Evolutionary conservation across 2,113 vertebrate species (phyloP).

Genomic region (Eupsittula cactorum): DNA sequence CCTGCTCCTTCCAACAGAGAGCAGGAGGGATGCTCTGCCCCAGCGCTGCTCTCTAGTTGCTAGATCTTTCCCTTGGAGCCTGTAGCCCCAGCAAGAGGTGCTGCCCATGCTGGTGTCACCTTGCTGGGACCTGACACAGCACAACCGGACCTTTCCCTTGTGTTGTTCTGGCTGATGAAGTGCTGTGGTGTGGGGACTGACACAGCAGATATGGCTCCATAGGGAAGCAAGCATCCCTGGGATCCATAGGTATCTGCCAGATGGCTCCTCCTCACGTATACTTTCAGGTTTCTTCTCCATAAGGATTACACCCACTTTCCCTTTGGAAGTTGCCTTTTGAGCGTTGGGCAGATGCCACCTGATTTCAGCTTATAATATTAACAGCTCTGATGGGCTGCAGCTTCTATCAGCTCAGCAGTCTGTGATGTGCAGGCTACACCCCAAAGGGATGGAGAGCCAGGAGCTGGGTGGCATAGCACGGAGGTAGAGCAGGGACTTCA

Average conservation of each 20-base stretch:
- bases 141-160: neutral
- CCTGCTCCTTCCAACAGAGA: neutral
- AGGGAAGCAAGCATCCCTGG: neutral
- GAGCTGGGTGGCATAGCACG: fast-evolving
- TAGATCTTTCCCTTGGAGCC: neutral
- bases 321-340: neutral
- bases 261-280: neutral
- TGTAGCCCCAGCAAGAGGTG: neutral
- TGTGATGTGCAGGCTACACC: fast-evolving
- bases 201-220: neutral
- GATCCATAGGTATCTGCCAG: neutral
- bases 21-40: neutral
- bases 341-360: neutral
- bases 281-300: neutral
- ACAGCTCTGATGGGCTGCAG: neutral
- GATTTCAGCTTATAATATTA: neutral
- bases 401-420: neutral
- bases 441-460: neutral
- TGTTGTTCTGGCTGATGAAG: neutral
- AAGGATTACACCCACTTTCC: neutral
- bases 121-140: slow-evolving; percentile 6
- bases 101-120: neutral
- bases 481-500: neutral
- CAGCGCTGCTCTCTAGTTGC: neutral
- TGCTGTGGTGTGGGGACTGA: neutral